These are phyloP conservation scores for Laticauda laticaudata DNA, from an alignment of 2,113 vertebrate genomes.

Conservation along the genomic window DNA sequence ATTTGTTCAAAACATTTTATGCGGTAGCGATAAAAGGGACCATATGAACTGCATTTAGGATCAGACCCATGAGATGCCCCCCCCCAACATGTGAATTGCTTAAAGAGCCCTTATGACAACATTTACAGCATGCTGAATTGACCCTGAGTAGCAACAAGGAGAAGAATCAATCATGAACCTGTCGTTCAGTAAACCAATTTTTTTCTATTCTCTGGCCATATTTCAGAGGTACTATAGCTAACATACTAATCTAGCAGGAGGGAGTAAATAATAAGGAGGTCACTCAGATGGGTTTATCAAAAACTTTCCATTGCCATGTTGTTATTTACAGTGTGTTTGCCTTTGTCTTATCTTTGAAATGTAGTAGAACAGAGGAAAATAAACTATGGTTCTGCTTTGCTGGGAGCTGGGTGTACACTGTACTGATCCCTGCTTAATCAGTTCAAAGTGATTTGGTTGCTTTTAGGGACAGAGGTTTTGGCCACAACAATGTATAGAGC, in stretches of 20 bases:
- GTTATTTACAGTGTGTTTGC: background rate
- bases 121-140: background rate
- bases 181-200: background rate
- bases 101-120: background rate
- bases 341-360: background rate
- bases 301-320: background rate
- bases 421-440: background rate
- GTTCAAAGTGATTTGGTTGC: background rate
- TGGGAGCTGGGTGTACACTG: background rate
- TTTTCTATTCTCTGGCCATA: background rate
- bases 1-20: background rate
- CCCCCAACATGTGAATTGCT: background rate
- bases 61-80: background rate
- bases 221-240: background rate
- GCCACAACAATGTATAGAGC: background rate
- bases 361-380: background rate
- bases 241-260: background rate
- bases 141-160: background rate
- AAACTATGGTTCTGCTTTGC: background rate
- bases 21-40: background rate
- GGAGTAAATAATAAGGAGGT: background rate
- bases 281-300: background rate
- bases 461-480: background rate
- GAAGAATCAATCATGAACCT: background rate
- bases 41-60: background rate